A percentile compares a stretch with the other conserved stretches of the same genome.
These are phyloP conservation scores for Xanthostigma xanthostigma DNA, from an alignment of 2,888 invertebrate genomes.

Conservation along the genomic window DNA sequence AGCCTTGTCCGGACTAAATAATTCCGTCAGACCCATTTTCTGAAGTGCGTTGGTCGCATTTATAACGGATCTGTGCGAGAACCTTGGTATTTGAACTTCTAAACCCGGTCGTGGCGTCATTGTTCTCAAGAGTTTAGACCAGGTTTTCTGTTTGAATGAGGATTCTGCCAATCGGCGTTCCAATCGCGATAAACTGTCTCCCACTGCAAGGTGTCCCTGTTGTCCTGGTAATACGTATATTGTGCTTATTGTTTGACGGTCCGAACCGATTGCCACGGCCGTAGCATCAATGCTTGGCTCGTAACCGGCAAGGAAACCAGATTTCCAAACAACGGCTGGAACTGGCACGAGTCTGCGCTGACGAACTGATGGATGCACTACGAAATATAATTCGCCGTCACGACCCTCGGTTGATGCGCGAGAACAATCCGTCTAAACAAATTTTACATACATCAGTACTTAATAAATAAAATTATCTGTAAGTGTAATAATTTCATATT, in stretches of 20 bases:
- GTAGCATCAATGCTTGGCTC: slow-evolving; percentile 75
- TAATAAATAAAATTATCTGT: too few relatives aligned
- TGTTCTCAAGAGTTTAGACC: slow-evolving; percentile 58
- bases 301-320: slow-evolving; percentile 69
- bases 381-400: slow-evolving; percentile 77
- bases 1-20: slow-evolving; percentile 61
- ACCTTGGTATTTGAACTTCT: slow-evolving; percentile 72
- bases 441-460: too few relatives aligned
- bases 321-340: slow-evolving; percentile 65
- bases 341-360: slow-evolving; percentile 69
- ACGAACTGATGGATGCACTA: slow-evolving; percentile 62
- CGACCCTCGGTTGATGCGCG: slow-evolving; percentile 58
- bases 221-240: slow-evolving; percentile 76
- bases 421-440: slow-evolving; percentile 62
- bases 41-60: slow-evolving; percentile 66
- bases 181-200: slow-evolving; percentile 60
- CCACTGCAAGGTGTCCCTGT: slow-evolving; percentile 64
- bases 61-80: slow-evolving; percentile 67
- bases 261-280: slow-evolving; percentile 58
- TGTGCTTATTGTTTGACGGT: slow-evolving; percentile 57
- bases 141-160: slow-evolving; percentile 49
- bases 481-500: too few relatives aligned
- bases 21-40: slow-evolving; percentile 65
- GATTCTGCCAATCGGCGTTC: slow-evolving; percentile 54
- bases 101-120: slow-evolving; percentile 60